phyloP scores from a whole-genome alignment of 2,888 invertebrate genomes.

The Spisula solida region DNA sequence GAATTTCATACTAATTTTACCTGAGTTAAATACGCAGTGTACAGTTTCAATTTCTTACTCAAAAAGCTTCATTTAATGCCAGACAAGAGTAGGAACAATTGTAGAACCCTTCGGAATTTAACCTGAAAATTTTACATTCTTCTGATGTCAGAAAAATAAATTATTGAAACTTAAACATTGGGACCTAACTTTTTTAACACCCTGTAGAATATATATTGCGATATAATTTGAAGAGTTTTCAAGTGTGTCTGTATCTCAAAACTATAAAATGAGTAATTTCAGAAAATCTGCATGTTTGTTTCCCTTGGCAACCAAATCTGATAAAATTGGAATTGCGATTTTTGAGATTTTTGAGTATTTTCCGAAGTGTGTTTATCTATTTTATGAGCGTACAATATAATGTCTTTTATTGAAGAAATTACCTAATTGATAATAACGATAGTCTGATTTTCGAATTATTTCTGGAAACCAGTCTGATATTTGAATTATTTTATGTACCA shows the following conservation, averaged over 20 bases:
- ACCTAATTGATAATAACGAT: not conserved
- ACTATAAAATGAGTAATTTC: conserved; percentile 13
- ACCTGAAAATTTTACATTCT: too few relatives aligned
- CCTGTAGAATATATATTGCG: not conserved
- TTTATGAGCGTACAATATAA: conserved; percentile 1
- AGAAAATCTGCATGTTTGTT: conserved; percentile 14
- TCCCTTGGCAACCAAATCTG: not conserved
- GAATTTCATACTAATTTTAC: too few relatives aligned
- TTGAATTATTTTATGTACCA: conserved; percentile 8
- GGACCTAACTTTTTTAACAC: too few relatives aligned
- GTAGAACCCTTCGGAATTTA: too few relatives aligned
- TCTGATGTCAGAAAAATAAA: too few relatives aligned
- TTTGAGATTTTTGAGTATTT: not conserved
- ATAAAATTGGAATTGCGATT: not conserved
- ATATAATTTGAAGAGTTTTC: conserved; percentile 8
- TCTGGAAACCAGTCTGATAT: conserved; percentile 10
- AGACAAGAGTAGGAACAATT: too few relatives aligned
- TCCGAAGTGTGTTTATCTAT: not conserved
- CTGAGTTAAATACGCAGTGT: too few relatives aligned
- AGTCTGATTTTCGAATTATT: not conserved
- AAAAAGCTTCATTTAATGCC: too few relatives aligned
- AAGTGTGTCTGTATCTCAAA: conserved; percentile 7
- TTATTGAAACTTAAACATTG: too few relatives aligned
- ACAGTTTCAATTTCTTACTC: too few relatives aligned
- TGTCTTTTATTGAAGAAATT: not conserved